These are phyloP conservation scores for Caenorhabditis zanzibari DNA, from an alignment of 2,888 invertebrate genomes.

Conservation along the genomic window DNA sequence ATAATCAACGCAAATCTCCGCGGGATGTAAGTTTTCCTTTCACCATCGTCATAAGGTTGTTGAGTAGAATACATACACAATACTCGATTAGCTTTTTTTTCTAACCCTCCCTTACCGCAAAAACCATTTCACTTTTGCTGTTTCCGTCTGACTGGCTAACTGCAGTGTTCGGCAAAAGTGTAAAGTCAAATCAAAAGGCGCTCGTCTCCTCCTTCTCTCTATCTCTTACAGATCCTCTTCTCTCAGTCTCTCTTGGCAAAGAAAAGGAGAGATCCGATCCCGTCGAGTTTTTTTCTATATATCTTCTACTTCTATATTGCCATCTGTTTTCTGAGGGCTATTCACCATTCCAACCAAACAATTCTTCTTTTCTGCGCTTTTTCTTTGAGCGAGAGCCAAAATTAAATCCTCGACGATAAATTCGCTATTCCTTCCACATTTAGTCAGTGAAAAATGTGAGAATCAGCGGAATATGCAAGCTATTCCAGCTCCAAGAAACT, in stretches of 20 bases:
- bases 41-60: background rate
- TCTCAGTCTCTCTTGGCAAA: constrained; percentile 15
- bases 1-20: constrained; percentile 66
- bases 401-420: constrained; percentile 58
- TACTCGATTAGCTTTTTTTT: constrained; percentile 24
- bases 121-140: constrained; percentile 41
- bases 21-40: constrained; percentile 69
- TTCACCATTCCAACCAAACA: constrained; percentile 36
- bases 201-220: constrained; percentile 26
- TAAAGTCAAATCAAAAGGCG: constrained; percentile 69
- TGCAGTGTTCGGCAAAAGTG: constrained; percentile 66
- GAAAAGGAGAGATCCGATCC: constrained; percentile 52
- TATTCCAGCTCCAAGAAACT: constrained; percentile 62
- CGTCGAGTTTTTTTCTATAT: constrained; percentile 47
- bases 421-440: constrained; percentile 45
- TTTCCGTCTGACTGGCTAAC: constrained; percentile 63
- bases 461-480: constrained; percentile 51
- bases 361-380: background rate
- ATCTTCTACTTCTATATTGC: constrained; percentile 62
- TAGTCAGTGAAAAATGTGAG: constrained; percentile 64
- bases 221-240: constrained; percentile 32
- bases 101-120: constrained; percentile 28
- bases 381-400: constrained; percentile 24
- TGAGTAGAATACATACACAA: constrained; percentile 16
- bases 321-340: constrained; percentile 63